Evolutionary conservation across 2,888 invertebrate species (phyloP).

Genomic region (Corbicula japonica): DNA sequence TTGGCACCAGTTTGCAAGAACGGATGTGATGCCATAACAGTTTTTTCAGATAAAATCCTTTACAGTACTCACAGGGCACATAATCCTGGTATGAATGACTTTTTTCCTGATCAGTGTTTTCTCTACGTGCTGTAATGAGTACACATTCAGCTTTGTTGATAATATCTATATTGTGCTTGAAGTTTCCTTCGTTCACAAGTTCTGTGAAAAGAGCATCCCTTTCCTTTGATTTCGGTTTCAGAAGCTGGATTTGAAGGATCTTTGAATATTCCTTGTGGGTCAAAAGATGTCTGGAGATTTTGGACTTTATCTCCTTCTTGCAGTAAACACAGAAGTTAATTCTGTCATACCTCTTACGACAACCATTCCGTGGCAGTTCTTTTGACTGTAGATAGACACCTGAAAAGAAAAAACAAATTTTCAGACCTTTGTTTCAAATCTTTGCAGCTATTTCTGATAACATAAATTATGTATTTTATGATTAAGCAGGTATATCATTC

Average conservation of each 20-base stretch:
- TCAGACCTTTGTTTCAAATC: no score
- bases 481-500: no score
- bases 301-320: slow-evolving; percentile 1
- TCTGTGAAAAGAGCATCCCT: slow-evolving; percentile 5
- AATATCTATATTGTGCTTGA: slow-evolving; percentile 52
- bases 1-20: slow-evolving; percentile 15
- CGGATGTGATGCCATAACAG: slow-evolving; percentile 27
- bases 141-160: slow-evolving; percentile 18
- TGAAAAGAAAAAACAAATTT: no score
- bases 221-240: slow-evolving; percentile 10
- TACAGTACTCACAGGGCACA: slow-evolving; percentile 26
- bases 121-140: slow-evolving; percentile 30
- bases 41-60: slow-evolving; percentile 29
- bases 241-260: not conserved
- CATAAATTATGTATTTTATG: no score
- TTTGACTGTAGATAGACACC: no score
- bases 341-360: slow-evolving; percentile 11
- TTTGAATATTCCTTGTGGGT: slow-evolving; percentile 10
- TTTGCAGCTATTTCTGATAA: no score
- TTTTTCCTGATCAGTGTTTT: slow-evolving; percentile 12
- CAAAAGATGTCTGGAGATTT: slow-evolving; percentile 8
- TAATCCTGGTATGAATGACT: slow-evolving; percentile 20
- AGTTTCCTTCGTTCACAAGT: slow-evolving; percentile 53
- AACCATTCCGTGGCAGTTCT: slow-evolving; percentile 3
- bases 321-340: slow-evolving; percentile 18